These are phyloP conservation scores for Pangasius mekongensis DNA, from an alignment of 2,797 vertebrate genomes.

Conservation along the genomic window DNA sequence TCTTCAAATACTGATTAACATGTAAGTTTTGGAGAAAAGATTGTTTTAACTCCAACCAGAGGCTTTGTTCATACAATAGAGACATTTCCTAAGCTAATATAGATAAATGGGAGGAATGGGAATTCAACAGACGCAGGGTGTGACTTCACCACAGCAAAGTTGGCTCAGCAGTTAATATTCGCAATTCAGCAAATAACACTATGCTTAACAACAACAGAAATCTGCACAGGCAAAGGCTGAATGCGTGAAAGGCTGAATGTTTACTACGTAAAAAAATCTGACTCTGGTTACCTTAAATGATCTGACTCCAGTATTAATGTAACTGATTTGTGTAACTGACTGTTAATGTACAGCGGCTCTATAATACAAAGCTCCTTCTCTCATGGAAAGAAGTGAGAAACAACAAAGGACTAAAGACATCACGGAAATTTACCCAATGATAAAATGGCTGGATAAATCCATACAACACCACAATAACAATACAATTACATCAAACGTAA, in stretches of 20 bases:
- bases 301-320: not conserved
- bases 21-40: not conserved
- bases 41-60: not conserved
- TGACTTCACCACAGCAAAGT: not conserved
- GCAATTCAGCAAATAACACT: not conserved
- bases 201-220: not conserved
- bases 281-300: not conserved
- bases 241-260: not conserved
- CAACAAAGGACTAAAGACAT: not conserved
- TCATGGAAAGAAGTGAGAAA: not conserved
- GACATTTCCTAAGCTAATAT: not conserved
- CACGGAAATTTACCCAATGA: too few species aligned
- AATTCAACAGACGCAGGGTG: not conserved
- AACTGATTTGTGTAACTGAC: not conserved
- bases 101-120: not conserved
- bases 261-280: not conserved
- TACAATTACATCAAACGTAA: not conserved
- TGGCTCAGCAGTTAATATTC: not conserved
- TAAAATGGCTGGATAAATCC: not conserved
- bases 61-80: not conserved
- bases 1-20: not conserved
- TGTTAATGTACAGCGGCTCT: not conserved
- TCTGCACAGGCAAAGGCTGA: not conserved
- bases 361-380: not conserved
- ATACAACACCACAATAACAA: not conserved